Percentiles rank a stretch among this genome's conserved stretches.
These are phyloP conservation scores for Chalcis sispes DNA, from an alignment of 2,888 invertebrate genomes.

Conservation along the genomic window DNA sequence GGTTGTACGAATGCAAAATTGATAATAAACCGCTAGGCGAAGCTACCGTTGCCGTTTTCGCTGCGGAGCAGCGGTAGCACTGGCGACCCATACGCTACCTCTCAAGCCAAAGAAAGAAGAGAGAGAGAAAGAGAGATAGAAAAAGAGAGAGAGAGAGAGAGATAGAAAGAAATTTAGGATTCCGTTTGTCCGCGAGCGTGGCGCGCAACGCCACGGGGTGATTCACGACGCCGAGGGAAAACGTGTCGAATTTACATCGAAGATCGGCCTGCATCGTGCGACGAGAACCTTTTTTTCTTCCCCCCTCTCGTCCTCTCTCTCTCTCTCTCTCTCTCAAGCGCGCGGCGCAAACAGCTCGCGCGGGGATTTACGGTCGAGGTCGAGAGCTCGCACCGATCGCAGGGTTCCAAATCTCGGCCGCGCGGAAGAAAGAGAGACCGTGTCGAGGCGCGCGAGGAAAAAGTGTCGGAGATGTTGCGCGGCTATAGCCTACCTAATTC, in stretches of 20 bases:
- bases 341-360: not conserved
- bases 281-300: too few species aligned
- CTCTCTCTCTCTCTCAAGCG: constrained; percentile 9
- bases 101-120: too few species aligned
- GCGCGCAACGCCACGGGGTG: constrained; percentile 59
- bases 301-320: not conserved
- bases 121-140: not conserved
- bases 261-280: constrained; percentile 59
- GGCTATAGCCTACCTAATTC: too few species aligned
- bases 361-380: constrained; percentile 37
- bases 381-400: constrained; percentile 30
- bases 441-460: too few species aligned
- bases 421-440: constrained; percentile 21
- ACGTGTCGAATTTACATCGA: constrained; percentile 66
- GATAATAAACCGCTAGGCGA: constrained; percentile 56
- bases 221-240: constrained; percentile 62
- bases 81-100: not conserved
- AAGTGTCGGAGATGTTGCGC: too few species aligned
- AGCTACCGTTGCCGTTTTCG: not conserved
- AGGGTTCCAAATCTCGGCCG: constrained; percentile 38
- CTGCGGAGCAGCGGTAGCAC: constrained; percentile 1
- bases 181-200: constrained; percentile 60
- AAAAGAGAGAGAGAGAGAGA: constrained; percentile 50
- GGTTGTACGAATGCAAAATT: constrained; percentile 59
- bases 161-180: constrained; percentile 60